phyloP scores from a whole-genome alignment of 2,797 vertebrate species.

The Amphiprion clarkii region DNA sequence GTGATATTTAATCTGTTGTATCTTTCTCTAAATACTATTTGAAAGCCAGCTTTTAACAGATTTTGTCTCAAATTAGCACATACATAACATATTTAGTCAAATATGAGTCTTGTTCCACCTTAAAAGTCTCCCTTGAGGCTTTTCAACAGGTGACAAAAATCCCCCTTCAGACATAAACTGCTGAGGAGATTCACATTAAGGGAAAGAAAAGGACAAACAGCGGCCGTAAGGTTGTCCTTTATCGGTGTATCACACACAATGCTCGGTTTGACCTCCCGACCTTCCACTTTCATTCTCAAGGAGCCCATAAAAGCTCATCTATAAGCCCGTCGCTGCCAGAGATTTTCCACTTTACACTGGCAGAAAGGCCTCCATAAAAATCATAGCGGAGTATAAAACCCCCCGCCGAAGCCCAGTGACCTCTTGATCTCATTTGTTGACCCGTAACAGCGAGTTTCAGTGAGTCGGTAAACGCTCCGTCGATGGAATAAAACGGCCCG shows the following conservation, averaged over 20 bases:
- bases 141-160: neutral
- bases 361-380: conserved; percentile 42
- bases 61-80: no score
- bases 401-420: conserved; percentile 16
- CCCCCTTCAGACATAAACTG: neutral
- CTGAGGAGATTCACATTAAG: conserved; percentile 6
- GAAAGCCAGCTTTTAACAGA: no score
- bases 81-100: no score
- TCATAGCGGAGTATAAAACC: conserved; percentile 11
- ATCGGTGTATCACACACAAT: conserved; percentile 18
- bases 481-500: conserved; percentile 13
- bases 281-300: conserved; percentile 37
- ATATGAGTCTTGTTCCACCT: neutral
- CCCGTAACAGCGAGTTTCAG: conserved; percentile 29
- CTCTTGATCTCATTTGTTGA: conserved; percentile 55
- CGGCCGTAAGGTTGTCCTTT: conserved; percentile 13
- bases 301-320: conserved; percentile 49
- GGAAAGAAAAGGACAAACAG: conserved; percentile 15
- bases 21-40: no score
- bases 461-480: conserved; percentile 41
- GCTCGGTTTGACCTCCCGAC: conserved; percentile 18
- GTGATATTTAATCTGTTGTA: no score
- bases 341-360: conserved; percentile 33
- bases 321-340: neutral
- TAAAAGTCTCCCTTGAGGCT: neutral